Evolutionary conservation across 1,140 invertebrate species (phyloP), one percentile per base, ranked within the genome.

Genomic region (Stegodyphus dumicola): DNA sequence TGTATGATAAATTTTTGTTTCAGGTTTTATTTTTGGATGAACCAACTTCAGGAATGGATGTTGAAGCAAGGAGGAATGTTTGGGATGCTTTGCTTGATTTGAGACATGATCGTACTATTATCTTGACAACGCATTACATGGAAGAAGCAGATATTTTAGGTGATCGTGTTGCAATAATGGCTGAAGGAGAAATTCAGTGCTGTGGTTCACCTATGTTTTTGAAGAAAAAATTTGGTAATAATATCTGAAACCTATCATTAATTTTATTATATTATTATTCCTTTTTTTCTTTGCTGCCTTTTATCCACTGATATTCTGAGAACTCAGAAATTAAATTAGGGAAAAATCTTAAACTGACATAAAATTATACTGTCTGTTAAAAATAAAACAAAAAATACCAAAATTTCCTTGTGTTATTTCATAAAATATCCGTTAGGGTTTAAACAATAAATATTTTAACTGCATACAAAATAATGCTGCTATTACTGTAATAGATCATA

Each of bases 41-140:
- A 80, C 90, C 91, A 48, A 91, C 90, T 48, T 90, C 90, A 87
- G 91, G 91, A 7, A 89, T 92, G 66, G 93, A 93, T 89, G 93
- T 93, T 10, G 92, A 91, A 86, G 92, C 92, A 6, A 89, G 93
- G 53, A 89, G 92, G 86, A 90, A 91, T 74, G 92, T 94, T 77
- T 94, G 94, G 94, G 93, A 94, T 87, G 88, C 92, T 13, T 87
- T 93, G 13, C 54, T 81, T 0, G 18, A 83, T 33, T 60, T 88
- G 6, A 64, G 88, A 60, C 71, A 79, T 17, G 88, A 93, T 91
- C 87, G 89, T 48, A 98, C 97, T 2, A 95, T 99, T 88, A 91
- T 99, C 7, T 92, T 99, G 3, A 98, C 97, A 3, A 99, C 98
- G 0, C 98, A 99, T 91, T 98, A 97, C 90, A 98, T 99, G 96